Base-by-base conservation (phyloP, 1,140 invertebrate species). In the Uloborus diversus region DNA sequence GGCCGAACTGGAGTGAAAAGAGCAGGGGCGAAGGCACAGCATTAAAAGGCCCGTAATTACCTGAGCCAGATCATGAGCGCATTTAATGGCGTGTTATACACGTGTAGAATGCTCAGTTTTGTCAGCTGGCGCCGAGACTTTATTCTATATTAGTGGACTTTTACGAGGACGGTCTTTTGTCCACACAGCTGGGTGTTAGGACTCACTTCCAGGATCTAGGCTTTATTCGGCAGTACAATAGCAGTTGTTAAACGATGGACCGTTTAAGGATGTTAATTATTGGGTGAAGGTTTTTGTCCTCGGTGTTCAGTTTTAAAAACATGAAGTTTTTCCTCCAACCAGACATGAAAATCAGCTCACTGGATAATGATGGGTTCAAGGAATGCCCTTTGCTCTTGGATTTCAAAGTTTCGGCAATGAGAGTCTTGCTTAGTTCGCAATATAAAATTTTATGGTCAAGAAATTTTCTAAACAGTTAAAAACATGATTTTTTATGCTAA, bases 21-120 rank as follows among this genome's bases (percentile, higher is more conserved):
- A 25, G 56, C 20, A 56, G 17, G 49, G 66, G 20, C 33, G 23
- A 59, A 42, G 28, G 17, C 25, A 51, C 27, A 37, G 42, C 71
- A 75, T 75, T 75, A 78, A 78, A 78, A 35, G 17, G 35, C 23
- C 49, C 30, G 33, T 66, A 65, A 65, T 78, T 78, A 78, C 61
- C 62, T 42, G 49, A 37, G 20, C 49, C 51, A 33, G 73, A 37
- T 66, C 62, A 30, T 66, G 61, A 66, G 66, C 20, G 47, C 73
- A 17, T 78, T 78, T 78, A 78, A 78, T 62, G 49, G 73, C 73
- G 73, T 78, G 73, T 65, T 78, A 78, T 78, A 78, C 73, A 78
- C 73, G 73, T 78, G 73, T 78, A 78, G 30, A 42, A 37, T 23
- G 73, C 33, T 30, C 37, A 28, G 71, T 75, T 75, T 75, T 75